A percentile compares a stretch with the other conserved stretches of the same genome.
Conservation (phyloP, 2,113 vertebrate species). For the Toxotes chatareus region DNA sequence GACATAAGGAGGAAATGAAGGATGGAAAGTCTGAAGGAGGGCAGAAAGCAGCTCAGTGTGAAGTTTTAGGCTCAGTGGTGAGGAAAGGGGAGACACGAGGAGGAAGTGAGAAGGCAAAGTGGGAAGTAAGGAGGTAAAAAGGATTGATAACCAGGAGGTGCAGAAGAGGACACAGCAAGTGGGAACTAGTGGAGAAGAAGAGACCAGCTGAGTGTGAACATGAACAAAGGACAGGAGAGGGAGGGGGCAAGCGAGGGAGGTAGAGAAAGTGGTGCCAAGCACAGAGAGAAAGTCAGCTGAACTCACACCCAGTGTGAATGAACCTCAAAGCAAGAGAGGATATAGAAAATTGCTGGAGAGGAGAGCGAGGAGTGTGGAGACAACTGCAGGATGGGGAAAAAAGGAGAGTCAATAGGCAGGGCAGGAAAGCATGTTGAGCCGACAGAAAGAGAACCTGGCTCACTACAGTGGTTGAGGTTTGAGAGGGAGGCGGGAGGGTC, state of each 20-base stretch:
- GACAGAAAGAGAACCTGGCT: conserved; percentile 8
- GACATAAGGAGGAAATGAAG: conserved; percentile 21
- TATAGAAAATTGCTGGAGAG: conserved; percentile 28
- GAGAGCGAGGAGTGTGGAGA: conserved; percentile 28
- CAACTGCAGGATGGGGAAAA: conserved; percentile 22
- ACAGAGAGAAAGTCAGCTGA: conserved; percentile 28
- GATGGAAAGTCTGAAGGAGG: conserved; percentile 26
- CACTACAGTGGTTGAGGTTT: background rate
- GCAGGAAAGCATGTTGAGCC: conserved; percentile 20
- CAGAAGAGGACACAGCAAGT: conserved; percentile 39
- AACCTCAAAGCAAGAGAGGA: conserved; percentile 15
- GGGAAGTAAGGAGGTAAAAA: conserved; percentile 6
- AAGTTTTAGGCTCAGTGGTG: conserved; percentile 22
- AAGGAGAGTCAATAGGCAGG: conserved; percentile 19
- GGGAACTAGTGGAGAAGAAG: conserved; percentile 34
- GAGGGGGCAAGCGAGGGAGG: conserved; percentile 3
- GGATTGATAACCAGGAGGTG: conserved; percentile 19
- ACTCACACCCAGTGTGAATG: conserved; percentile 27
- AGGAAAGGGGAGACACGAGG: conserved; percentile 21
- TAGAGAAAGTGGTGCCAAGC: conserved; percentile 26
- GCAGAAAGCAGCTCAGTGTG: conserved; percentile 40
- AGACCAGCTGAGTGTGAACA: conserved; percentile 40
- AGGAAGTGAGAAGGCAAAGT: background rate
- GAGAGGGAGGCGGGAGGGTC: background rate
- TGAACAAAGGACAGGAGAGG: conserved; percentile 8